phyloP scores from a whole-genome alignment of 2,113 vertebrate genomes.

The Aptenodytes forsteri region DNA sequence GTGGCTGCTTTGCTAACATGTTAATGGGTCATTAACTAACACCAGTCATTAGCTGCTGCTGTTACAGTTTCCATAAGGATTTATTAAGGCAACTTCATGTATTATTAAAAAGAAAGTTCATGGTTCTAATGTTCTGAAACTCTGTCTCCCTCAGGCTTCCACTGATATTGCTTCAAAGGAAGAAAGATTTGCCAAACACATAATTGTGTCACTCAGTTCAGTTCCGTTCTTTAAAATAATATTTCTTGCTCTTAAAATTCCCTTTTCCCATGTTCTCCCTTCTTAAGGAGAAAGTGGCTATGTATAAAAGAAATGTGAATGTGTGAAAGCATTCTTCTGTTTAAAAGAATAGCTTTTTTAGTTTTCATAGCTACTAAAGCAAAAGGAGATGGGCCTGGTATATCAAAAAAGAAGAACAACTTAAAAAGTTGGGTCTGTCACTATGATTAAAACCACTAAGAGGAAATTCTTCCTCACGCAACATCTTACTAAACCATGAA shows the following conservation, averaged over 20 bases:
- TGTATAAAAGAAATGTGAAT: not conserved
- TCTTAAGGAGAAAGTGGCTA: not conserved
- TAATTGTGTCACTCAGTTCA: not conserved
- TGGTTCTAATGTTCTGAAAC: conserved; percentile 4
- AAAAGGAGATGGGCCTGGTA: not conserved
- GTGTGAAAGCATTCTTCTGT: not conserved
- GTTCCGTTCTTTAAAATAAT: not conserved
- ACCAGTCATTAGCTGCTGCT: conserved; percentile 42
- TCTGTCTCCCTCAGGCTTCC: conserved; percentile 21
- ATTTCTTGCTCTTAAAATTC: not conserved
- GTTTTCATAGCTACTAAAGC: not conserved
- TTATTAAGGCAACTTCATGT: conserved; percentile 46
- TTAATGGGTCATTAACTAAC: conserved; percentile 65
- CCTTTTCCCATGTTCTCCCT: not conserved
- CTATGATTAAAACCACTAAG: not conserved
- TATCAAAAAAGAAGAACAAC: not conserved
- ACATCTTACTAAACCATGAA: not conserved
- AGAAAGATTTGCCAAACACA: not conserved
- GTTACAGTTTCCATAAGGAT: conserved; percentile 35
- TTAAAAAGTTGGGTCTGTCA: not conserved
- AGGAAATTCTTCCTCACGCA: not conserved
- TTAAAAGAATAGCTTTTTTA: not conserved
- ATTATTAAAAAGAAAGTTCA: conserved; percentile 43
- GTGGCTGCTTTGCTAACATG: conserved; percentile 21
- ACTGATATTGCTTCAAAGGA: conserved; percentile 5